phyloP scores from a whole-genome alignment of 1,140 invertebrate species.

The Conus betulinus region DNA sequence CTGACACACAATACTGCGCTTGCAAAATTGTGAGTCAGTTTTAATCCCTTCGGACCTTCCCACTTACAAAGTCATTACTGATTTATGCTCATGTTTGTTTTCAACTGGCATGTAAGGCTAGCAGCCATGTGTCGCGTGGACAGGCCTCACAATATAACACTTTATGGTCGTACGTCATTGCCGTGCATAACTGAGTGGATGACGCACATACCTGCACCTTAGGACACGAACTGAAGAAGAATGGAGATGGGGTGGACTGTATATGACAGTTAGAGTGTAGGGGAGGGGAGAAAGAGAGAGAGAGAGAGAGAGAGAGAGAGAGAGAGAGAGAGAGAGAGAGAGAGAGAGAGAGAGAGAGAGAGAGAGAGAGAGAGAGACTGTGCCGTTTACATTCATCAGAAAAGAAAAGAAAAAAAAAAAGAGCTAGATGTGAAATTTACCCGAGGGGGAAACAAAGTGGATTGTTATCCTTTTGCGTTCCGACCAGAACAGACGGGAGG shows the following conservation, averaged over 20 bases:
- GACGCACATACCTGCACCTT: not conserved
- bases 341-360: not conserved
- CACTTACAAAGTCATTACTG: not conserved
- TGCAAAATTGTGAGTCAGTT: not conserved
- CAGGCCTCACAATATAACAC: not conserved
- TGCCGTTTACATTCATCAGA: no score
- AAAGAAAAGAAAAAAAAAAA: no score
- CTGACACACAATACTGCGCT: no score
- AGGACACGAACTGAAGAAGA: not conserved
- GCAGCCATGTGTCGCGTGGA: not conserved
- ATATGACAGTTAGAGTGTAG: not conserved
- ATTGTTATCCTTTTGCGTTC: no score
- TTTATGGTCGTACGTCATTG: not conserved
- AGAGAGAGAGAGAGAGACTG: no score
- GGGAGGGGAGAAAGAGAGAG: not conserved
- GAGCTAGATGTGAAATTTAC: no score
- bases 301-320: not conserved
- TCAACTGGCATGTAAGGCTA: not conserved
- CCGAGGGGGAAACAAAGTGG: no score
- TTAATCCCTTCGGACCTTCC: not conserved
- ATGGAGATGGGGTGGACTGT: no score
- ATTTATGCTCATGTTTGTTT: not conserved
- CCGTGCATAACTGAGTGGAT: not conserved
- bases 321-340: not conserved
- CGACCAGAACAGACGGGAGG: no score